Evolutionary conservation across 2,888 invertebrate species (phyloP), one percentile per base, ranked within the genome.

Genomic region (Napeogenes inachia): DNA sequence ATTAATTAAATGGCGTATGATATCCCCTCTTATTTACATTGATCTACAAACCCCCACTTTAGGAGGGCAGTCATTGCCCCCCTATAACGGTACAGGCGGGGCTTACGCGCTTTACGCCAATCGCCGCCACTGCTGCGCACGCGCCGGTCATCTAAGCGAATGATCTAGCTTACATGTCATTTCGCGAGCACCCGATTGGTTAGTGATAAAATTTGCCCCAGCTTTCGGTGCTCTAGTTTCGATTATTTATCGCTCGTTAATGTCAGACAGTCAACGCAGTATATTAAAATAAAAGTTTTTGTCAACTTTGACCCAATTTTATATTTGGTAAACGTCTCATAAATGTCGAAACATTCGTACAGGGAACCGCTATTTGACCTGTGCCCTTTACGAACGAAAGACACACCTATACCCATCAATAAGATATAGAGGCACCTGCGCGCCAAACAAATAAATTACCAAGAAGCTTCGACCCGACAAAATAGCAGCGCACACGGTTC

Each of bases 31-130:
- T 61, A 73, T 50, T 50, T 30, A 30, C 21, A 50, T 50, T 85
- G 87, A 82, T 84, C 85, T 79, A 86, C 78, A 80, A 84, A 67
- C 77, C 88, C 89, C 89, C 89, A 82, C 86, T 85, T 84, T 83
- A 78, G 80, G 82, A 75, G 82, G 85, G 81, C 82, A 83, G 85
- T 83, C 84, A 84, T 71, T 86, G 84, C 88, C 88, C 87, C 88
- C 81, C 85, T 84, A 77, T 88, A 87, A 88, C 89, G 87, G 89
- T 86, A 81, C 86, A 88, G 89, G 89, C 89, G 89, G 79, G 84
- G 89, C 88, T 72, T 84, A 73, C 73, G 77, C 70, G 70, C 75
- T 76, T 76, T 77, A 86, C 89, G 85, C 89, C 89, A 89, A 89
- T 89, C 83, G 83, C 82, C 75, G 82, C 79, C 76, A 82, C 78